Base-by-base conservation (phyloP, 2,797 vertebrate species). In the Apodemus agrarius region DNA sequence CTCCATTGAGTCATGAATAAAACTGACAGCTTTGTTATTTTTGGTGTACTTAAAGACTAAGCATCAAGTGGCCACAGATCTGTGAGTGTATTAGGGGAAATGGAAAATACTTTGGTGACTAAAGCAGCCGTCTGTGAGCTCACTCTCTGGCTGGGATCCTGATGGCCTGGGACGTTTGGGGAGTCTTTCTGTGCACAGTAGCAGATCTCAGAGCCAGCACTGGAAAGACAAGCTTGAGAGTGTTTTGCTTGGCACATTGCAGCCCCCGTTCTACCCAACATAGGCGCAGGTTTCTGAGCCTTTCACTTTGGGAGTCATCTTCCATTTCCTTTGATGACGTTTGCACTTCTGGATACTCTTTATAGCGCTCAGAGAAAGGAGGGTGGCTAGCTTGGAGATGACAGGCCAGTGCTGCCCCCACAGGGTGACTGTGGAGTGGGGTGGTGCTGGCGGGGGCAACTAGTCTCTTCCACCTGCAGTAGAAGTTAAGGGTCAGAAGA, bases 101-200 rank as follows among this genome's bases (percentile, higher is more conserved):
- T 98, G 98, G 98, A 99, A 98, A 98, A 98, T 97, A 89, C 98
- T 98, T 98, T 87, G 96, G 97, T 80, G 96, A 96, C 96, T 93
- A 96, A 98, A 97, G 98, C 98, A 89, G 98, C 98, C 96, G 92
- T 97, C 98, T 94, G 91, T 99, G 98, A 99, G 98, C 98, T 99
- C 99, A 99, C 97, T 96, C 96, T 96, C 98, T 99, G 99, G 99
- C 98, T 85, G 89, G 96, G 96, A 92, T 98, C 98, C 98, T 97
- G 49, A 92, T 97, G 98, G 98, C 98, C 97, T 97, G 92, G 95
- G 97, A 97, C 95, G 94, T 97, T 97, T 97, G 93, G 96, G 95
- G 96, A 97, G 95, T 84, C 97, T 98, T 98, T 98, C 97, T 95
- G 95, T 96, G 97, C 98, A 99, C 99, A 98, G 99, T 99, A 99